Conservation (phyloP, 1,140 invertebrate species). For the Eupeodes corollae region DNA sequence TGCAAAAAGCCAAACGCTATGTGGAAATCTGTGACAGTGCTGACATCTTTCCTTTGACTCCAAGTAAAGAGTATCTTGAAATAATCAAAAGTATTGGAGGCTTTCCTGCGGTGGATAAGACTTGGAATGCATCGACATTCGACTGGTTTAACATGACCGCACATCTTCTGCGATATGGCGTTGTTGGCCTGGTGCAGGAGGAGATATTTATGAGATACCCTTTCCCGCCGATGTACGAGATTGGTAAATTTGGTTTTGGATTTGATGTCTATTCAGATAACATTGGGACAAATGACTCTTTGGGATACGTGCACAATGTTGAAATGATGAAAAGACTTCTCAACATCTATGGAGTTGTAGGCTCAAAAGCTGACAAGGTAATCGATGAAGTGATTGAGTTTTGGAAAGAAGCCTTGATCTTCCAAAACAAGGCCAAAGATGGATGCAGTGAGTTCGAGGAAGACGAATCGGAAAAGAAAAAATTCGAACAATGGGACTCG, state of each 20-base stretch:
- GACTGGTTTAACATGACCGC: constrained; percentile 34
- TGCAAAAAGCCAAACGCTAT: constrained; percentile 11
- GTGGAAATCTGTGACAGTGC: constrained; percentile 21
- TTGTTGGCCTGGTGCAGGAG: too few relatives aligned
- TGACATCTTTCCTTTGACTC: constrained; percentile 16
- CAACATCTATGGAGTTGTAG: too few relatives aligned
- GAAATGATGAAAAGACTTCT: too few relatives aligned
- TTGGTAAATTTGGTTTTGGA: constrained; percentile 10
- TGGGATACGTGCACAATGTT: too few relatives aligned
- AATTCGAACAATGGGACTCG: constrained; percentile 12
- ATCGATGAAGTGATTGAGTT: constrained; percentile 19
- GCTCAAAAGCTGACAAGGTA: too few relatives aligned
- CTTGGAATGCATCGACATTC: constrained; percentile 22
- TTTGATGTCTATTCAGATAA: too few relatives aligned
- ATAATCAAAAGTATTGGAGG: constrained; percentile 28
- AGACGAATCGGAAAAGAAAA: not conserved
- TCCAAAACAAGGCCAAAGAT: not conserved
- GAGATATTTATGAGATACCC: too few relatives aligned
- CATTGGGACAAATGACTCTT: too few relatives aligned
- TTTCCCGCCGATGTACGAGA: constrained; percentile 16
- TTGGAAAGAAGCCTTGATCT: constrained; percentile 7
- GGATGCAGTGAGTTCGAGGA: too few relatives aligned
- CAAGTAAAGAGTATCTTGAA: constrained; percentile 24
- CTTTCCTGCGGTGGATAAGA: constrained; percentile 22
- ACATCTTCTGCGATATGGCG: constrained; percentile 9